Percentiles rank a stretch among this genome's conserved stretches.
phyloP scores from a whole-genome alignment of 2,888 invertebrate species.

The Linnaemya vulpina region DNA sequence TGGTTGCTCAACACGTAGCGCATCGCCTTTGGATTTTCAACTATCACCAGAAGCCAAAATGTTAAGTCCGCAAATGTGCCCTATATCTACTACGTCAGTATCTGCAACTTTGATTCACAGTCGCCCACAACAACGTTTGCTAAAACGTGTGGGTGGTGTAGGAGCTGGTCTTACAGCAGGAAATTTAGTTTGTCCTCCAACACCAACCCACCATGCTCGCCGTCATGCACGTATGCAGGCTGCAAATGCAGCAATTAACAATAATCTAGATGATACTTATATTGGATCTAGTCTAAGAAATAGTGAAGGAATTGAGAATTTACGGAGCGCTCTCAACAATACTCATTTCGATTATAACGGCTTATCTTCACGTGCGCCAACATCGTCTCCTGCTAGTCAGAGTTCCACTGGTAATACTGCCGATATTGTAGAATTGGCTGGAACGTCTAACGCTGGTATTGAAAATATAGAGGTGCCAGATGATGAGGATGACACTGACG shows the following conservation, averaged over 20 bases:
- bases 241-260: slow-evolving; percentile 67
- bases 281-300: slow-evolving; percentile 56
- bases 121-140: slow-evolving; percentile 86
- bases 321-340: slow-evolving; percentile 53
- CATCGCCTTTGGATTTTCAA: slow-evolving; percentile 81
- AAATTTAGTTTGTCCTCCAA: slow-evolving; percentile 91
- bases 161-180: slow-evolving; percentile 76
- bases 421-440: slow-evolving; percentile 80
- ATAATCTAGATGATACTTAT: slow-evolving; percentile 70
- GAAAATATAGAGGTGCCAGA: slow-evolving; percentile 50
- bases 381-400: slow-evolving; percentile 68
- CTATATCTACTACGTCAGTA: slow-evolving; percentile 60
- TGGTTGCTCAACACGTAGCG: slow-evolving; percentile 82
- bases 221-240: slow-evolving; percentile 83
- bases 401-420: slow-evolving; percentile 80
- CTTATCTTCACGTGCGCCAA: slow-evolving; percentile 71
- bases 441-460: slow-evolving; percentile 34
- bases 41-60: slow-evolving; percentile 74
- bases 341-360: slow-evolving; percentile 77
- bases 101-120: slow-evolving; percentile 72
- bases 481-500: slow-evolving; percentile 76
- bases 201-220: slow-evolving; percentile 93
- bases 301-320: slow-evolving; percentile 27
- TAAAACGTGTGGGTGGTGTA: slow-evolving; percentile 84
- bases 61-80: slow-evolving; percentile 40